Evolutionary conservation across 2,888 invertebrate genomes (phyloP).

Genomic region (Cybosia mesomella): DNA sequence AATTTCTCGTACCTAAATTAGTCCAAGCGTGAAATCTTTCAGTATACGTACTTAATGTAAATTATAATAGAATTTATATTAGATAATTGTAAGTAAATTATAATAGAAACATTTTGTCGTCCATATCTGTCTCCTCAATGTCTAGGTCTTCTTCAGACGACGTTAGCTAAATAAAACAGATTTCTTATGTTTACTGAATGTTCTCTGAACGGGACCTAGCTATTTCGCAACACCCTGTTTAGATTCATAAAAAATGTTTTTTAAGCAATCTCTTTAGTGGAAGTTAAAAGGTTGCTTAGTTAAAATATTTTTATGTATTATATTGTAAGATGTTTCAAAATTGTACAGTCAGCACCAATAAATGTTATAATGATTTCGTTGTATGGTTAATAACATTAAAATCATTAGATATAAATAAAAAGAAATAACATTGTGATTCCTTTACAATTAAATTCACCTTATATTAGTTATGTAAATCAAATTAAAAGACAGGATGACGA

Average conservation of each 20-base stretch:
- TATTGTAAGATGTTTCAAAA: conserved; percentile 31
- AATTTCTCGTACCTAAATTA: conserved; percentile 80
- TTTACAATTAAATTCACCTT: conserved; percentile 24
- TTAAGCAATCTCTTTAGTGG: conserved; percentile 26
- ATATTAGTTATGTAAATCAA: conserved; percentile 22
- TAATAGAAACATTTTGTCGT: conserved; percentile 82
- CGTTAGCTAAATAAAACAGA: conserved; percentile 47
- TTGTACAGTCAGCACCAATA: conserved; percentile 43
- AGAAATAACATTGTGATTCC: conserved; percentile 27
- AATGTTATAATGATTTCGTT: conserved; percentile 44
- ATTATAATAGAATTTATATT: conserved; percentile 86
- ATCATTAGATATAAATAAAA: conserved; percentile 40
- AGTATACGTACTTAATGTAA: conserved; percentile 87
- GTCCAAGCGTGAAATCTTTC: conserved; percentile 85
- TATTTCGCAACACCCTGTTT: conserved; percentile 23
- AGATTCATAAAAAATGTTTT: conserved; percentile 44
- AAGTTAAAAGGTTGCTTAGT: conserved; percentile 24
- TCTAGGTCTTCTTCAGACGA: conserved; percentile 74
- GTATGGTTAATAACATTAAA: conserved; percentile 46
- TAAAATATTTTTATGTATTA: conserved; percentile 46
- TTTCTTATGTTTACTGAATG: conserved; percentile 45
- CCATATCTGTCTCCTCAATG: conserved; percentile 59
- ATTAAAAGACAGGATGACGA: conserved; percentile 53
- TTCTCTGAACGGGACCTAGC: conserved; percentile 67
- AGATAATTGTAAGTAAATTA: conserved; percentile 86